Base-by-base conservation (phyloP, 2,888 invertebrate species). In the Lysandra coridon region DNA sequence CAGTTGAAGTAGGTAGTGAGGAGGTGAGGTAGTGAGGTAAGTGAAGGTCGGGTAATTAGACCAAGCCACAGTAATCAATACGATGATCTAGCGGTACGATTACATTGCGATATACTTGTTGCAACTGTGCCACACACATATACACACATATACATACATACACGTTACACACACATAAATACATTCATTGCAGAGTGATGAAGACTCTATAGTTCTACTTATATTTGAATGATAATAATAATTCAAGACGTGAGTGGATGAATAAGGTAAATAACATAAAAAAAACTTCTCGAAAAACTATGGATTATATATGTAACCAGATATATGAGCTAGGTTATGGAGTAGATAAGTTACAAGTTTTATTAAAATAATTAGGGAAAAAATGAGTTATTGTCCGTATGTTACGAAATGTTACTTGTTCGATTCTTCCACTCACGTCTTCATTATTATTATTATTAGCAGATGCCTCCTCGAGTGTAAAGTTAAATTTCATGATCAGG, bases 21-120 rank as follows among this genome's bases (percentile, higher is more conserved):
- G 73, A 1, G 6, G 49, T 49, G 73, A 79, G 80, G 64, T 40
- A 33, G 60, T 75, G 76, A 80, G 57, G 75, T 81, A 78, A 73
- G 64, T 37, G 74, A 74, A 74, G 74, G 74, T 14, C 74, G 74
- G 74, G 40, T 74, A 44, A 74, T 44, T 40, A 23, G 44, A 74
- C 74, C 74, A 74, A 44, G 74, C 74, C 74, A 44, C 73, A 44
- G 74, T 74, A 74, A 74, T 74, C 74, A 74, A 74, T 40, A 40
- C 74, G 74, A 44, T 40, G 44, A 74, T 74, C 74, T 74, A 40
- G 74, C 74, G 74, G 12, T 74, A 74, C 74, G 40, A 74, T 74
- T 74, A 74, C 74, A 74, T 74, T 44, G 74, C 74, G 23, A 69
- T 74, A 74, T 44, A n/a, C n/a, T 74, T 44, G 44, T 44, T 74